Conservation (phyloP, 2,888 invertebrate genomes). For the Oxytorus armatus region DNA sequence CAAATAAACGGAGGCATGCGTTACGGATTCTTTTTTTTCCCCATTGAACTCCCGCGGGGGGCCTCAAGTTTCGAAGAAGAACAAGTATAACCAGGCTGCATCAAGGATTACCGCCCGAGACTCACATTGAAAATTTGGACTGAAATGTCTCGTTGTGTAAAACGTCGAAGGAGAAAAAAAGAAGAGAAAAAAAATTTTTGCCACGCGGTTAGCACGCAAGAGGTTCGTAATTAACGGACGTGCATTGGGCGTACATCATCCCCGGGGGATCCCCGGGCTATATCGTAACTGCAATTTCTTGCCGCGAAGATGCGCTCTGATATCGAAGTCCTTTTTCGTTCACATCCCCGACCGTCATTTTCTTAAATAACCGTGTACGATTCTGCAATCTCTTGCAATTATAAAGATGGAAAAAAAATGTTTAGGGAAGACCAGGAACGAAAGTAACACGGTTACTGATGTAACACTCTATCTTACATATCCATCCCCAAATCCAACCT, state of each 20-base stretch:
- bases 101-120: slow-evolving; percentile 24
- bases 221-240: slow-evolving; percentile 60
- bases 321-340: slow-evolving; percentile 47
- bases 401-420: too few species aligned
- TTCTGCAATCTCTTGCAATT: not conserved
- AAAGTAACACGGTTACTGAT: too few species aligned
- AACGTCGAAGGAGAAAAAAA: slow-evolving; percentile 5
- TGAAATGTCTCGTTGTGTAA: slow-evolving; percentile 19
- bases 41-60: not conserved
- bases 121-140: slow-evolving; percentile 53
- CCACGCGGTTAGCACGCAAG: slow-evolving; percentile 51
- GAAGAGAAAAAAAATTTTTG: slow-evolving; percentile 25
- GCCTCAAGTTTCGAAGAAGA: slow-evolving; percentile 46
- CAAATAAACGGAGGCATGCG: slow-evolving; percentile 39
- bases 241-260: slow-evolving; percentile 60
- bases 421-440: too few species aligned
- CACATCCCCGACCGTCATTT: not conserved
- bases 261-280: slow-evolving; percentile 46
- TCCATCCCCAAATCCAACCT: too few species aligned
- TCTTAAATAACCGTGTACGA: not conserved
- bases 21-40: slow-evolving; percentile 39
- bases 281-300: slow-evolving; percentile 50
- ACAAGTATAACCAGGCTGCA: slow-evolving; percentile 24
- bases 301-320: slow-evolving; percentile 57
- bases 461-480: too few species aligned